Conservation (phyloP, 2,797 vertebrate species). For the Mastacembelus armatus region DNA sequence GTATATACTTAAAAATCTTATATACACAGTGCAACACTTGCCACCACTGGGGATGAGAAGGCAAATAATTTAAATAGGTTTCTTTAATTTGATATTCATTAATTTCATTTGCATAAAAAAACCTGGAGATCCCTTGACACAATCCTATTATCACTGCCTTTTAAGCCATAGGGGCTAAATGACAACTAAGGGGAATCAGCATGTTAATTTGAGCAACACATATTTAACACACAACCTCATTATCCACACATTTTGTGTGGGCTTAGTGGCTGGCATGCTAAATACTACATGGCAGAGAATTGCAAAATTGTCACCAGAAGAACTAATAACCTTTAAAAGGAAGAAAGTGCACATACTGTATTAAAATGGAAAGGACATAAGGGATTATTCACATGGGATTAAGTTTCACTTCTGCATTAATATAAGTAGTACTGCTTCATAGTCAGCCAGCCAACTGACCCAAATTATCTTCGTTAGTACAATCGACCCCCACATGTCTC, state of each 20-base stretch:
- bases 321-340: slow-evolving; percentile 8
- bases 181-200: slow-evolving; percentile 22
- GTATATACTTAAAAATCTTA: neutral
- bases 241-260: slow-evolving; percentile 22
- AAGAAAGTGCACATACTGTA: no score
- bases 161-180: neutral
- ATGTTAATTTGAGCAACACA: slow-evolving; percentile 13
- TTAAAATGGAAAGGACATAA: neutral
- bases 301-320: neutral
- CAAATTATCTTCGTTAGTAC: neutral
- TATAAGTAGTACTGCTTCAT: neutral
- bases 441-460: neutral
- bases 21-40: neutral
- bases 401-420: neutral
- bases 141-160: slow-evolving; percentile 15
- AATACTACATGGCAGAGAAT: neutral
- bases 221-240: slow-evolving; percentile 19
- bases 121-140: neutral
- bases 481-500: neutral
- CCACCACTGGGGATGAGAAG: slow-evolving; percentile 14
- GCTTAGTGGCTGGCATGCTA: neutral
- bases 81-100: slow-evolving; percentile 14
- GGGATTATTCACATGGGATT: neutral
- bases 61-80: neutral
- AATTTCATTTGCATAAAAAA: neutral